A percentile compares a stretch with the other conserved stretches of the same genome.
Evolutionary conservation across 2,888 invertebrate genomes (phyloP).

Genomic region (Pammene aurita): DNA sequence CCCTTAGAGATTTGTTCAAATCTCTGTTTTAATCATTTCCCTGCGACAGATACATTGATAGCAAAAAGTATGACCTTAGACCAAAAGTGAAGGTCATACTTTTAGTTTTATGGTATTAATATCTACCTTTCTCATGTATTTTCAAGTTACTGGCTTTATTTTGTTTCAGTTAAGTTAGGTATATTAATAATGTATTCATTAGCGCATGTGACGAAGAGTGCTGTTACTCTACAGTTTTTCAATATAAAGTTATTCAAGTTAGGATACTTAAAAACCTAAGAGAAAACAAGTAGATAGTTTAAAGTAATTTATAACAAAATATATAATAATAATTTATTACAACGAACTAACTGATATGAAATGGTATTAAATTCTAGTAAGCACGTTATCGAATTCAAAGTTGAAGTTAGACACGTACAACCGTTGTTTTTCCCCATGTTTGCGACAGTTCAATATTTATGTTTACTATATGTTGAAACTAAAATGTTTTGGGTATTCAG

Average conservation of each 20-base stretch:
- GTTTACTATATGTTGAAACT: constrained; percentile 20
- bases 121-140: too few species aligned
- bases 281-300: constrained; percentile 67
- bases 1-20: too few species aligned
- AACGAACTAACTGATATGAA: constrained; percentile 73
- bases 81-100: too few species aligned
- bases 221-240: constrained; percentile 50
- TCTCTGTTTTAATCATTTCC: too few species aligned
- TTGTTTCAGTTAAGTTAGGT: too few species aligned
- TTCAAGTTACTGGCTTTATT: too few species aligned
- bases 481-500: constrained; percentile 5
- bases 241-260: constrained; percentile 52
- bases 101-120: too few species aligned
- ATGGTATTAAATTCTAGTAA: constrained; percentile 44
- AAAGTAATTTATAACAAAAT: constrained; percentile 59
- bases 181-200: too few species aligned
- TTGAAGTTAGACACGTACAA: neutral
- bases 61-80: too few species aligned
- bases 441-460: constrained; percentile 4
- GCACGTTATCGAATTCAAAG: constrained; percentile 52
- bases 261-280: constrained; percentile 65
- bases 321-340: constrained; percentile 66
- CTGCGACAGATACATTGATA: too few species aligned
- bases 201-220: constrained; percentile 29
- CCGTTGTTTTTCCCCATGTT: neutral